Evolutionary conservation across 30 jellyfish, hydroid and myxozoan species (phyloP).

Genomic region (Catostylus mosaicus): DNA sequence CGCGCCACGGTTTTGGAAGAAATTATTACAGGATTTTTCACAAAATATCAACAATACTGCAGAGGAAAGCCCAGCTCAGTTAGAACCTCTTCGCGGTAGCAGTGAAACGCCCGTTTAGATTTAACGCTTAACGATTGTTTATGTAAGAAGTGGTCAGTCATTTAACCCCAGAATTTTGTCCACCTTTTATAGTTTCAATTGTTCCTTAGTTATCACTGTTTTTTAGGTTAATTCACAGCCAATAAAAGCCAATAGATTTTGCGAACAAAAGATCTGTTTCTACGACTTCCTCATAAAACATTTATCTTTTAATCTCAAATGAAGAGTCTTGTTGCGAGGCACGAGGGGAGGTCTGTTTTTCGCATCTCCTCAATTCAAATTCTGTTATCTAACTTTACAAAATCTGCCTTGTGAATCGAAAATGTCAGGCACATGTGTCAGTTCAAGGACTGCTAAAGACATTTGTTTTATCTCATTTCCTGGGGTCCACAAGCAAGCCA

Average conservation of each 20-base stretch:
- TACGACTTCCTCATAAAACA: not conserved
- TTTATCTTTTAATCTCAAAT: not conserved
- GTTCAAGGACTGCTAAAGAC: no score
- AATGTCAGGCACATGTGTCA: no score
- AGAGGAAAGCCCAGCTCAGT: constrained; percentile 58
- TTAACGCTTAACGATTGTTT: no score
- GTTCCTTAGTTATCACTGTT: no score
- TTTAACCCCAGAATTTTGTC: no score
- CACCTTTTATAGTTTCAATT: no score
- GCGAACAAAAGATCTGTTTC: not conserved
- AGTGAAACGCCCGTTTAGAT: constrained; percentile 69
- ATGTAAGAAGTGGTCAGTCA: no score
- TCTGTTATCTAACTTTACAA: not conserved
- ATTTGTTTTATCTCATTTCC: no score
- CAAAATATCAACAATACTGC: constrained; percentile 18
- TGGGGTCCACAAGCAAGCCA: no score
- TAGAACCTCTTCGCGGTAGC: constrained; percentile 68
- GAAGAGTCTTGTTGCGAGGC: not conserved
- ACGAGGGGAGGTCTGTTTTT: constrained; percentile 17
- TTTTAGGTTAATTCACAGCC: constrained; percentile 17
- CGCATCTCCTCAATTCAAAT: not conserved
- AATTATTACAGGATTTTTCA: constrained; percentile 11
- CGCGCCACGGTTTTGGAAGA: constrained; percentile 70
- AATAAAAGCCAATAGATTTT: not conserved
- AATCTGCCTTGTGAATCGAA: not conserved